A percentile compares a stretch with the other conserved stretches of the same genome.
phyloP scores from a whole-genome alignment of 2,797 vertebrate species.

The Molossus alvarezi region DNA sequence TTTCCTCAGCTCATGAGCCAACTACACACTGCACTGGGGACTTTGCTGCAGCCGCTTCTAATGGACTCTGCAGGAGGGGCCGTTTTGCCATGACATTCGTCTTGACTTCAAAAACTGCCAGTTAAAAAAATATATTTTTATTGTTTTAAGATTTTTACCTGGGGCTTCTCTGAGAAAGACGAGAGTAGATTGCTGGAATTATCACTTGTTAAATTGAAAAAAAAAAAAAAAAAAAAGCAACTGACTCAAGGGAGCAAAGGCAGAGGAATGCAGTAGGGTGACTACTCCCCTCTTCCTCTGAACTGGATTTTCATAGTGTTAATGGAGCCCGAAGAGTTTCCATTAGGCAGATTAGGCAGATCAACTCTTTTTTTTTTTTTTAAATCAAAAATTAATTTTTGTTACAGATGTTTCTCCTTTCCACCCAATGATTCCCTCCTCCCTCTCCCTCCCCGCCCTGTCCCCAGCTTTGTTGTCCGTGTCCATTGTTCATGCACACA shows the following conservation, averaged over 20 bases:
- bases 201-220: not conserved
- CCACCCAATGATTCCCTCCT: no score
- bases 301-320: not conserved
- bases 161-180: not conserved
- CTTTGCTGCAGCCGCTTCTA: not conserved
- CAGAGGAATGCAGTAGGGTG: not conserved
- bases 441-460: no score
- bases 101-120: not conserved
- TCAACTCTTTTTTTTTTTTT: not conserved
- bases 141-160: not conserved
- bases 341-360: not conserved
- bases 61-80: not conserved
- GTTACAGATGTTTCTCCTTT: no score
- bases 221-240: not conserved
- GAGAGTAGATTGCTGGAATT: not conserved
- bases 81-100: not conserved
- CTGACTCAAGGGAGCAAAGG: not conserved
- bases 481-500: no score
- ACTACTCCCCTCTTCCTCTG: not conserved
- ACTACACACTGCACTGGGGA: not conserved
- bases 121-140: not conserved
- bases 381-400: no score
- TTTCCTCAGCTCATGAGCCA: not conserved
- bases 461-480: no score
- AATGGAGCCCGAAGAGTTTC: not conserved